phyloP scores from a whole-genome alignment of 2,888 invertebrate genomes.

The Scaptomyza parva region DNA sequence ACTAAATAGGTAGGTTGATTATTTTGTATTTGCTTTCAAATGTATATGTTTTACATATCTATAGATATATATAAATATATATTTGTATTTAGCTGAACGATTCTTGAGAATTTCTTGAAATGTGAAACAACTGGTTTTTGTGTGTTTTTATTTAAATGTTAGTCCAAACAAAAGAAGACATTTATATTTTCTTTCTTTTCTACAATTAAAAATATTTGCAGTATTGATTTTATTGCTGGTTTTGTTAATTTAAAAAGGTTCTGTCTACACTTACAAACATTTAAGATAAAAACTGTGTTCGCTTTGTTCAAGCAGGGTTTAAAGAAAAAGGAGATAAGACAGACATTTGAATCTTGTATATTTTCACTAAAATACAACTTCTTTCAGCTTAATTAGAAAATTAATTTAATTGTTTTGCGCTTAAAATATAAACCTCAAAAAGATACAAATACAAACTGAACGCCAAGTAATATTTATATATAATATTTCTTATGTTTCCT shows the following conservation, averaged over 20 bases:
- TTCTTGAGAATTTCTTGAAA: slow-evolving; percentile 45
- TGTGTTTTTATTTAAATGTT: slow-evolving; percentile 20
- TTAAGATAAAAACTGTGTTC: slow-evolving; percentile 26
- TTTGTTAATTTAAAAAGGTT: slow-evolving; percentile 58
- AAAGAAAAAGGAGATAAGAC: slow-evolving; percentile 63
- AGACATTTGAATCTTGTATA: slow-evolving; percentile 49
- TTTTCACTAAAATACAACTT: slow-evolving; percentile 61
- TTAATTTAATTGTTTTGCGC: slow-evolving; percentile 64
- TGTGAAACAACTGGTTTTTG: slow-evolving; percentile 37
- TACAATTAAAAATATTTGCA: slow-evolving; percentile 55
- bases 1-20: slow-evolving; percentile 78
- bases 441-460: slow-evolving; percentile 65
- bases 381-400: slow-evolving; percentile 63
- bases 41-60: slow-evolving; percentile 35
- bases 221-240: slow-evolving; percentile 46
- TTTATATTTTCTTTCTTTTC: slow-evolving; percentile 63
- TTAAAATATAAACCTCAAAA: slow-evolving; percentile 69
- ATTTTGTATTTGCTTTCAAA: slow-evolving; percentile 57
- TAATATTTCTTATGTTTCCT: slow-evolving; percentile 38
- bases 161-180: slow-evolving; percentile 68
- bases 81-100: slow-evolving; percentile 49
- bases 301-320: slow-evolving; percentile 26
- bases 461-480: slow-evolving; percentile 48
- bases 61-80: slow-evolving; percentile 28
- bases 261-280: slow-evolving; percentile 53